Evolutionary conservation across 2,888 invertebrate genomes (phyloP), one percentile per base, ranked within the genome.

Genomic region (Tethea ocularis): DNA sequence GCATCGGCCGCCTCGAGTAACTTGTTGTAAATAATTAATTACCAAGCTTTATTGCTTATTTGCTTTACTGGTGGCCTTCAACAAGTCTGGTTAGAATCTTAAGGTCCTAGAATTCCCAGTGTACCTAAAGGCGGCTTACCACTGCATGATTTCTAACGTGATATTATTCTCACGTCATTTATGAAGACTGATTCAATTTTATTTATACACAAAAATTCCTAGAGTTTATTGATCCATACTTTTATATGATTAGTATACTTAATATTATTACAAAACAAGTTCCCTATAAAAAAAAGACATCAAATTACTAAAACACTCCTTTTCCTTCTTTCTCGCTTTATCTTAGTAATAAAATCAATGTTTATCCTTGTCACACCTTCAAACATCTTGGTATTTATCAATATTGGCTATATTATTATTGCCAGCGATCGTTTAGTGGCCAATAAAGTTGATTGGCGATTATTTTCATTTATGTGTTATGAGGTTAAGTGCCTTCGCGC

Each of bases 391-490:
- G 29, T 17, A 53, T 53, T 29, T 54, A 54, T 33, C 54, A 54
- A 54, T 33, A 54, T 54, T 54, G 20, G 54, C 36, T 20, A 29
- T 53, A 33, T 68, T 71, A 67, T n/a, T 67, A 60, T 59, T 17
- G 60, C 67, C 71, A 67, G 69, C 67, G 67, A 67, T 57, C 58
- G 64, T 72, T 74, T 78, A 75, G 77, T 77, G 77, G 71, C 69
- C 78, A 74, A 82, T 87, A 82, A 84, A 84, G 83, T 75, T 79
- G 78, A 84, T 84, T 78, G 82, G 66, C 76, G 71, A 85, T 84
- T 83, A 87, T 87, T 81, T 83, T 80, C 63, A 74, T 71, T 75
- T 72, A 62, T 56, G 41, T 59, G 68, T 38, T 71, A 72, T 68
- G 74, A 71, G 82, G 77, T 84, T 83, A 80, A 82, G 74, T 78